These are phyloP conservation scores for Lysandra coridon DNA, from an alignment of 2,888 invertebrate species.

Conservation along the genomic window DNA sequence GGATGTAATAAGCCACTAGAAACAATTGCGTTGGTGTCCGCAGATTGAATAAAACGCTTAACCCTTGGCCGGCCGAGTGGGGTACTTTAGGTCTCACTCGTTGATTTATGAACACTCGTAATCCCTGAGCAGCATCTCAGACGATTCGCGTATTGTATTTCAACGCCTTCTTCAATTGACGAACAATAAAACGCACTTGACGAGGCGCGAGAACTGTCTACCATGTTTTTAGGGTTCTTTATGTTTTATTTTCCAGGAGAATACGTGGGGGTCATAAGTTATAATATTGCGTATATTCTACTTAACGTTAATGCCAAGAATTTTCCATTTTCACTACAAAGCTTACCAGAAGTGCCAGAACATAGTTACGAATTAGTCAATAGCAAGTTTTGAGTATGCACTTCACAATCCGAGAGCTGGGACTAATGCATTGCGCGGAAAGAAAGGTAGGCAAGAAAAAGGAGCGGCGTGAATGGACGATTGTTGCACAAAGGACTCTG, in stretches of 20 bases:
- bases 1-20: constrained; percentile 55
- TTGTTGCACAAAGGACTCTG: constrained; percentile 37
- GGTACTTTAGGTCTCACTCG: constrained; percentile 9
- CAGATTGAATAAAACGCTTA: constrained; percentile 73
- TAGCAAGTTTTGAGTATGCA: constrained; percentile 5
- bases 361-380: constrained; percentile 1
- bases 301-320: background rate
- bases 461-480: constrained; percentile 39
- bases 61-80: constrained; percentile 52
- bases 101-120: constrained; percentile 1
- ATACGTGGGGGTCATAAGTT: background rate
- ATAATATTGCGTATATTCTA: no score
- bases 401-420: constrained; percentile 15
- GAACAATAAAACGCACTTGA: constrained; percentile 9
- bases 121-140: background rate
- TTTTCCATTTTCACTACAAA: background rate
- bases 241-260: background rate
- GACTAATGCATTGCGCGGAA: constrained; percentile 31
- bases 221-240: background rate
- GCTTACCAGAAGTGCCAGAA: background rate
- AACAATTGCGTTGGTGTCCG: constrained; percentile 68
- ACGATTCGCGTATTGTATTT: background rate
- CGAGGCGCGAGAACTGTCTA: background rate
- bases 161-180: background rate
- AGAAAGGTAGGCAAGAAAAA: constrained; percentile 34